Percentiles rank a stretch among this genome's conserved stretches.
Conservation (phyloP, 1,140 invertebrate genomes). For the Rhagoletis zephyria region DNA sequence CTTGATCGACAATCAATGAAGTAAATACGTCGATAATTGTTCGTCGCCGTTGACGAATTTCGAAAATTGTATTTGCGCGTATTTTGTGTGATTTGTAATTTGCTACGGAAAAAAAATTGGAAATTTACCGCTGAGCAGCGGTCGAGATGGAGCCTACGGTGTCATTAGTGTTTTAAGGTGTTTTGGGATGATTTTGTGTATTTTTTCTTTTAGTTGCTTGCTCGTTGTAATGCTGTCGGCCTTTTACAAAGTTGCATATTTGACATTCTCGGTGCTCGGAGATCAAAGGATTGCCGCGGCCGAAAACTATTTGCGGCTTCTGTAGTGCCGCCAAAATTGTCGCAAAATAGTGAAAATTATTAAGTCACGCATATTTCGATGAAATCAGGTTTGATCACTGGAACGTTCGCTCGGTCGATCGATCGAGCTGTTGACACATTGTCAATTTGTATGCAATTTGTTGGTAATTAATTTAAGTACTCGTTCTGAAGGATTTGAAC, state of each 20-base stretch:
- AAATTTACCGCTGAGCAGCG: slow-evolving; percentile 3
- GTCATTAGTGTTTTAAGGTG: slow-evolving; percentile 28
- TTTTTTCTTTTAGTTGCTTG: not conserved
- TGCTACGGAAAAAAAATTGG: not conserved
- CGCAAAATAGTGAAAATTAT: slow-evolving; percentile 45
- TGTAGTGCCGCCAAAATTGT: slow-evolving; percentile 46
- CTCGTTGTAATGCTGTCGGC: slow-evolving; percentile 62
- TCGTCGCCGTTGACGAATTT: not conserved
- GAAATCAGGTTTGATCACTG: slow-evolving; percentile 30
- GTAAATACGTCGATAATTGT: not conserved
- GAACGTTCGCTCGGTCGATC: not conserved
- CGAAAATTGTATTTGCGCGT: slow-evolving; percentile 13
- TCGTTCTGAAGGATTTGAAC: not conserved
- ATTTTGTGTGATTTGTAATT: slow-evolving; percentile 43
- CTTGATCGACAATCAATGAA: slow-evolving; percentile 38
- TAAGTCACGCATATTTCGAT: not conserved
- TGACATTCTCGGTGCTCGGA: slow-evolving; percentile 60
- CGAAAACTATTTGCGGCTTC: not conserved
- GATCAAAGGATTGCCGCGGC: slow-evolving; percentile 64
- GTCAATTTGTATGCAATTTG: slow-evolving; percentile 30
- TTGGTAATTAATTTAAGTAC: slow-evolving; percentile 30
- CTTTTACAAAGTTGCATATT: slow-evolving; percentile 69
- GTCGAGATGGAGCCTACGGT: not conserved
- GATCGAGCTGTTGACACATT: too few relatives aligned
- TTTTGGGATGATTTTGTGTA: not conserved